Evolutionary conservation across 2,113 vertebrate species (phyloP).

Genomic region (Gorsachius goisagi): DNA sequence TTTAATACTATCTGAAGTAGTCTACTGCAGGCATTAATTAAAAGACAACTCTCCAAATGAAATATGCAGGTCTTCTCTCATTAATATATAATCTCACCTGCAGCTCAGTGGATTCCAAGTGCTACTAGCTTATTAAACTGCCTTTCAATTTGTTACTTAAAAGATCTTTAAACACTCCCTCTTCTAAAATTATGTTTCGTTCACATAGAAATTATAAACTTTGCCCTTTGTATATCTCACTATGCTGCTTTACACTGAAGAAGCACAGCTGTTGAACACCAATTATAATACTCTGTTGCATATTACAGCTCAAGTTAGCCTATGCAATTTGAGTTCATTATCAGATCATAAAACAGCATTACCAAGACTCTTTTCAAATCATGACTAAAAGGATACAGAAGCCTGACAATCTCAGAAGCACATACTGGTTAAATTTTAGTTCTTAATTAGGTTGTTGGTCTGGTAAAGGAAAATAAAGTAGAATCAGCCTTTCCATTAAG

Average conservation of each 20-base stretch:
- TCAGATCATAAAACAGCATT: not conserved
- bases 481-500: not conserved
- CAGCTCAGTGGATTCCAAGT: not conserved
- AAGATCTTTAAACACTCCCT: not conserved
- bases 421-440: not conserved
- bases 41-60: not conserved
- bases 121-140: not conserved
- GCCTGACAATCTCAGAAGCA: not conserved
- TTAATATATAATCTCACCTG: not conserved
- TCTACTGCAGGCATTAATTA: not conserved
- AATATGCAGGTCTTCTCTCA: not conserved
- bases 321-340: not conserved
- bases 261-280: not conserved
- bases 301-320: not conserved
- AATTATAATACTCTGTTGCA: not conserved
- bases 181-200: not conserved
- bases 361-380: not conserved
- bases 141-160: slow-evolving; percentile 5
- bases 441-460: slow-evolving; percentile 14
- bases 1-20: not conserved
- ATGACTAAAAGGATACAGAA: not conserved
- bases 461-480: slow-evolving; percentile 13
- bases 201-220: not conserved
- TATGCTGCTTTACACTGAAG: not conserved
- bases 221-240: not conserved